Base-by-base conservation (phyloP, 2,888 invertebrate species). In the Cancer borealis region DNA sequence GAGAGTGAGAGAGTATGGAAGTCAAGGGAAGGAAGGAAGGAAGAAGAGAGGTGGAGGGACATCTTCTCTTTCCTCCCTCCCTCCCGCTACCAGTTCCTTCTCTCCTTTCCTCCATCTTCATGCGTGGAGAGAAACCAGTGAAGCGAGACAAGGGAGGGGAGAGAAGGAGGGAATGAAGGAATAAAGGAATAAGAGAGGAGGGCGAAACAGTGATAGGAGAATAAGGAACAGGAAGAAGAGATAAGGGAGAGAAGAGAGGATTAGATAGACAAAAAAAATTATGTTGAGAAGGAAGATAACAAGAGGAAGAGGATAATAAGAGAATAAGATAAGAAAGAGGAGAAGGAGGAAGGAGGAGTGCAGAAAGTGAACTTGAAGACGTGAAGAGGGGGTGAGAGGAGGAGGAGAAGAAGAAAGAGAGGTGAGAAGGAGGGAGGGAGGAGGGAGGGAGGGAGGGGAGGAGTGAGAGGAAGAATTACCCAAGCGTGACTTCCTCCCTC, bases 401-500 rank as follows among this genome's bases (percentile, higher is more conserved):
- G n/a, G 6, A 66, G 66, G 5, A 66, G 60, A 17, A 60, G 66
- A 3, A 66, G 66, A n/a, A 66, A 21, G 66, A 66, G 66, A 66
- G n/a, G n/a, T 21, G 66, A 66, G n/a, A 30, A 30, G 12, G 79
- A 30, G 30, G 79, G 26, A 79, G 79, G 30, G 8, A 0, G 12
- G 5, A 8, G 3, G 8, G 26, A 26, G 79, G 30, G 30, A 26
- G 17, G 8, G 12, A 79, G 73, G 26, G 14, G 73, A 17, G 8
- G 8, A 26, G 79, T 26, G 30, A 30, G 30, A 30, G 30, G 79
- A 79, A 26, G 30, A 79, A 79, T 12, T 30, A 30, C 3, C 79
- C 12, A 79, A 8, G 79, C 79, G 79, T 79, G 79, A 79, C 79
- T 30, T 79, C 30, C 79, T 79, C n/a, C 66, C 30, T 79, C 79